phyloP scores from a whole-genome alignment of 2,888 invertebrate species.

The Drosophila kanekoi region DNA sequence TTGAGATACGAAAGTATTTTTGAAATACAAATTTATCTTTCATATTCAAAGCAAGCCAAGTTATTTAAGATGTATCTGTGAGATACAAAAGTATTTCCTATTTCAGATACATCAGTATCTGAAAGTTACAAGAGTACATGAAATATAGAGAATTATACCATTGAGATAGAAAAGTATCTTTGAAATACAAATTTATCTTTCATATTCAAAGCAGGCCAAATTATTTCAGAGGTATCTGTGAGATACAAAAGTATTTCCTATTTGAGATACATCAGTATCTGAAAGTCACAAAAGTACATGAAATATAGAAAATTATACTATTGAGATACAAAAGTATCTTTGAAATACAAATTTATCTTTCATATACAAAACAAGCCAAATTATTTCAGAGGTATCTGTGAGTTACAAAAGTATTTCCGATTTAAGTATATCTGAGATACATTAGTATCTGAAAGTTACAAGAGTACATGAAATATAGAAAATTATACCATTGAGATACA shows the following conservation, averaged over 20 bases:
- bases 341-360: background rate
- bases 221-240: background rate
- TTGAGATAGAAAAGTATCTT: too few species aligned
- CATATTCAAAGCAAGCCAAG: too few species aligned
- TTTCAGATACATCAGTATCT: too few species aligned
- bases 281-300: background rate
- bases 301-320: background rate
- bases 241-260: background rate
- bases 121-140: too few species aligned
- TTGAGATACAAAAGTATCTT: background rate
- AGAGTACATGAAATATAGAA: background rate
- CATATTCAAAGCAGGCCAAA: too few species aligned
- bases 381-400: background rate
- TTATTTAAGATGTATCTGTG: too few species aligned
- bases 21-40: too few species aligned
- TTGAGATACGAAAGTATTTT: too few species aligned
- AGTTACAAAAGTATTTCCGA: background rate
- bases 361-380: too few species aligned
- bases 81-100: too few species aligned
- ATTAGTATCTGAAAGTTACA: background rate
- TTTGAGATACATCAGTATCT: background rate
- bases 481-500: background rate
- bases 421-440: background rate
- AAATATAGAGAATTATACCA: too few species aligned
- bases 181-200: background rate